Percentiles rank a stretch among this genome's conserved stretches.
Conservation (phyloP, 2,797 vertebrate genomes). For the Tenualosa thibaudeaui region DNA sequence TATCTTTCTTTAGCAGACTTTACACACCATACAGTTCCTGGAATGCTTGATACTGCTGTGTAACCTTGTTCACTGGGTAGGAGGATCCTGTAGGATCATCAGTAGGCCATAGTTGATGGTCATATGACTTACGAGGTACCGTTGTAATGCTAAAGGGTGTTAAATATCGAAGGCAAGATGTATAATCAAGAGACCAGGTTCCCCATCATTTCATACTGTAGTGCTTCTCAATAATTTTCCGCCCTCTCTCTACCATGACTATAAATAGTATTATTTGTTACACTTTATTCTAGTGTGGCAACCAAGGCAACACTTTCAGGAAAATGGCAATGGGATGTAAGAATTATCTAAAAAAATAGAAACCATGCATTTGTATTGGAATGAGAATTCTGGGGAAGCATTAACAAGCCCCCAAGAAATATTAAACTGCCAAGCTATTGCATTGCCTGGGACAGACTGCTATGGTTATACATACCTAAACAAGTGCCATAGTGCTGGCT, state of each 20-base stretch:
- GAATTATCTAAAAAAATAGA: neutral
- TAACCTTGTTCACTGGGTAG: no score
- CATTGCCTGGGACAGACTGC: neutral
- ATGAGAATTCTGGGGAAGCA: neutral
- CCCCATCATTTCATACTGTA: neutral
- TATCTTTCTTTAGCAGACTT: neutral
- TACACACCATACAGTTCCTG: neutral
- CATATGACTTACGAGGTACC: no score
- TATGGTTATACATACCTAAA: neutral
- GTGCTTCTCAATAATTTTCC: no score
- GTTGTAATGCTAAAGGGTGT: no score
- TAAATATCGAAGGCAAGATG: no score
- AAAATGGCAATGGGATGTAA: neutral
- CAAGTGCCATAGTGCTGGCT: neutral
- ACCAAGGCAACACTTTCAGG: neutral
- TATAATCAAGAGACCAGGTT: neutral
- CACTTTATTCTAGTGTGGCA: no score
- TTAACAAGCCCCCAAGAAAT: neutral
- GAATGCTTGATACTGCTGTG: no score
- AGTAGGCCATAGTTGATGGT: no score
- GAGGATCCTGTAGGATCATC: neutral
- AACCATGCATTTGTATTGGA: neutral
- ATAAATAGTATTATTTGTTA: no score
- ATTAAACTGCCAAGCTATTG: neutral
- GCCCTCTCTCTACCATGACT: no score